Conservation (phyloP, 2,888 invertebrate genomes). For the Acronicta aceris region DNA sequence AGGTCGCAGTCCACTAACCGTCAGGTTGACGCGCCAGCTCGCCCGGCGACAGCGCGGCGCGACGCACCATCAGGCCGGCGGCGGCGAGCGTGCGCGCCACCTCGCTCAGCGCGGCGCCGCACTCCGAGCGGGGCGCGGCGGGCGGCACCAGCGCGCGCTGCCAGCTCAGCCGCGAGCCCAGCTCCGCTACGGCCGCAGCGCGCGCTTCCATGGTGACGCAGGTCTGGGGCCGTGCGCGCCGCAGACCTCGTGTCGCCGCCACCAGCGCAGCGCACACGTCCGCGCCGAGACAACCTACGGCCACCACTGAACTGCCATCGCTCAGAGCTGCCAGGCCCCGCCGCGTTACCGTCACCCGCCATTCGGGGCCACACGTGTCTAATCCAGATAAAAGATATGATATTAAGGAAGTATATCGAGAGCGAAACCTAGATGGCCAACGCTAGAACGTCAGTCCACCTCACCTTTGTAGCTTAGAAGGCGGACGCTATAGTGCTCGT, state of each 20-base stretch:
- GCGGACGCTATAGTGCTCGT: constrained; percentile 25
- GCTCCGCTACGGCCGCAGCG: constrained; percentile 60
- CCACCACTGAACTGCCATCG: constrained; percentile 58
- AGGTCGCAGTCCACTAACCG: constrained; percentile 52
- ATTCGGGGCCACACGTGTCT: constrained; percentile 75
- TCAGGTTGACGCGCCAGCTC: constrained; percentile 58
- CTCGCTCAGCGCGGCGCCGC: constrained; percentile 59
- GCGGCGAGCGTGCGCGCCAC: constrained; percentile 59
- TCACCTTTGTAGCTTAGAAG: constrained; percentile 65
- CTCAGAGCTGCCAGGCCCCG: constrained; percentile 65
- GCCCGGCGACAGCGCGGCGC: constrained; percentile 35
- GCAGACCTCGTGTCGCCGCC: constrained; percentile 62
- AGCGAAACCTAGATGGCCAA: neutral
- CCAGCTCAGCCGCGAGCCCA: constrained; percentile 69
- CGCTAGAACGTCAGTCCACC: constrained; percentile 8
- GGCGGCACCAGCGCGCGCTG: constrained; percentile 64
- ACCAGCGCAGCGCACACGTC: constrained; percentile 62
- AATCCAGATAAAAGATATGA: constrained; percentile 23
- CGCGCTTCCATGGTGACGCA: constrained; percentile 60
- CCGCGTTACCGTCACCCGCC: constrained; percentile 64
- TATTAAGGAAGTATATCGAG: too few relatives aligned
- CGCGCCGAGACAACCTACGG: constrained; percentile 64
- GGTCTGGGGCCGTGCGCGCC: constrained; percentile 49
- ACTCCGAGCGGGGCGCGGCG: constrained; percentile 56
- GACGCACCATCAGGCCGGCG: constrained; percentile 62